phyloP scores from a whole-genome alignment of 2,797 vertebrate genomes.

The Orientallactaga sibirica region DNA sequence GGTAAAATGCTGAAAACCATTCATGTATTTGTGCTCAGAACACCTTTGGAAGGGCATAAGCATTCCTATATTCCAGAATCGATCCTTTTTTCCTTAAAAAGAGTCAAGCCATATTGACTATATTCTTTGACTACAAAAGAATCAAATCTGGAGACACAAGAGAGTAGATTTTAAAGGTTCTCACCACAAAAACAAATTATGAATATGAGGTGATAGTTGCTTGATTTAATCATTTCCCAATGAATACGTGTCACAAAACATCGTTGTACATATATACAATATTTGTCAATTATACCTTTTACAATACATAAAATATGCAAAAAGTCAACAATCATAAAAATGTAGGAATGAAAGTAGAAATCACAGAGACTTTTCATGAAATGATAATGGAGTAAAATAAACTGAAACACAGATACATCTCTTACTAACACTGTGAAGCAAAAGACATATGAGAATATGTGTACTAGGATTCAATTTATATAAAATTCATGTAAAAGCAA shows the following conservation, averaged over 20 bases:
- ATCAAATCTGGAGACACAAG: not conserved
- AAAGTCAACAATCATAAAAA: not conserved
- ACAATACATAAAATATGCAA: not conserved
- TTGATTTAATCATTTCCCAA: not conserved
- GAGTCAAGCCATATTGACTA: not conserved
- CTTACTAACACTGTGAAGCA: not conserved
- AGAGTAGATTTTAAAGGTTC: not conserved
- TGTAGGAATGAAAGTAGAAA: not conserved
- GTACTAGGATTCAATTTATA: not conserved
- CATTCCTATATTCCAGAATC: slow-evolving; percentile 62
- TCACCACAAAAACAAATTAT: not conserved
- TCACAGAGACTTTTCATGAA: not conserved
- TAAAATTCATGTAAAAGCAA: not conserved
- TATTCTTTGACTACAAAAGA: not conserved
- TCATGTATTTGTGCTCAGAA: slow-evolving; percentile 69
- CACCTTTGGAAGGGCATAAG: not conserved
- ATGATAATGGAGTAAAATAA: not conserved
- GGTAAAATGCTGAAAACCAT: not conserved
- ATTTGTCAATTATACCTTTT: not conserved
- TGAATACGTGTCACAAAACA: not conserved
- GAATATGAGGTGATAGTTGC: not conserved
- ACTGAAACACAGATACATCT: not conserved
- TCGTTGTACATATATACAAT: not conserved
- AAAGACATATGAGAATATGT: not conserved
- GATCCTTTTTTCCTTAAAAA: slow-evolving; percentile 46